Base-by-base conservation (phyloP, 1,140 invertebrate species). In the Maniola jurtina region DNA sequence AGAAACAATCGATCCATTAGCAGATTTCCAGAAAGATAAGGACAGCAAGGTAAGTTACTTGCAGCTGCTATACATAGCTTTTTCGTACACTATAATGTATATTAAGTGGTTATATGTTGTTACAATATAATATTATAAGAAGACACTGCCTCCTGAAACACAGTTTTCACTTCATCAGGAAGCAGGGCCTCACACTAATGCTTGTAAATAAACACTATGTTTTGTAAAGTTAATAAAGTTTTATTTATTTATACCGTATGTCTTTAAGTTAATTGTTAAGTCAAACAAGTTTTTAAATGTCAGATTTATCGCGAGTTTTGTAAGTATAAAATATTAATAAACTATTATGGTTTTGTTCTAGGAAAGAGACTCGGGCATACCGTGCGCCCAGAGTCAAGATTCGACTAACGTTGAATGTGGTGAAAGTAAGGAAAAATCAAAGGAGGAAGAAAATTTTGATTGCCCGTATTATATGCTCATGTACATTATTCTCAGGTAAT, bases 401-500 rank as follows among this genome's bases (percentile, higher is more conserved):
- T 92, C 92, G 0, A 91, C 91, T 0, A 91, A 88, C 25, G 75
- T 89, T n/a, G 92, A 92, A 59, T 89, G 88, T 1, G 87, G 86
- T 5, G 92, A 92, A 5, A 84, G 75, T 10, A 90, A 90, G 62
- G 89, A 91, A 16, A 85, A 76, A 45, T 64, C 71, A 0, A 89
- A 70, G 65, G 82, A 74, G 54, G 90, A 77, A 68, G 84, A 79
- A 71, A 74, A 89, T 60, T 64, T 77, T 34, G 89, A 85, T 62
- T 91, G 82, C 68, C 90, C 90, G 1, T 91, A 91, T 75, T 91
- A 84, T 68, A 89, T 92, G 82, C 87, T 92, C 11, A 83, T 91
- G 80, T 85, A 92, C 72, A 86, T 91, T 54, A 57, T 57, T 34
- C 52, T 55, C 13, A 55, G 52, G 52, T 55, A 55, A 10, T n/a